Evolutionary conservation across 2,113 vertebrate species (phyloP), one percentile per base, ranked within the genome.

Genomic region (Brachionichthys hirsutus): DNA sequence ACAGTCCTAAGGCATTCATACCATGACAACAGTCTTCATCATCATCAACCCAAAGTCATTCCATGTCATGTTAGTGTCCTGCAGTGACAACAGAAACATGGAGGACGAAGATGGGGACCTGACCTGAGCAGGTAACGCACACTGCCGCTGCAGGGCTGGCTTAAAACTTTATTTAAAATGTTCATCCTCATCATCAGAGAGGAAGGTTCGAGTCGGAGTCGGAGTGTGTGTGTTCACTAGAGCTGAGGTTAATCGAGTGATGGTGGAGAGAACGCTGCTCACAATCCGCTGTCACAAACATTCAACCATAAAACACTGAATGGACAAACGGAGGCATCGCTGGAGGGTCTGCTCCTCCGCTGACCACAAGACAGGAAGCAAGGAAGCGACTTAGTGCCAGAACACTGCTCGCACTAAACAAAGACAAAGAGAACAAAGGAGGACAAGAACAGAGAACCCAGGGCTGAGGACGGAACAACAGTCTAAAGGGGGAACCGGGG

Each of bases 1-100:
- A 6, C 61, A 41, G 13, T 60, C 68, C 68, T 59, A 11, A 10
- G 62, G 65, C 64, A 5, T 19, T 0, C 19, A 65, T 67, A 45
- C 68, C 46, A 30, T 58, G 64, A 64, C 67, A 54, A 70, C 64
- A 9, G 38, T 70, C 47, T 52, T 65, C 65, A 70, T 53, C 70
- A 57, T 14, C 47, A 12, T 38, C 13, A 6, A 17, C 74, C 45
- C 1, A 42, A 65, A 62, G 62, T 72, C 1, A 2, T 19, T 18
- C 34, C 1, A 20, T 64, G 61, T 70, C 64, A 43, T 30, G 7
- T 19, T 51, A 4, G 4, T 2, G 8, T 46, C 67, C 68, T 11
- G 43, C 43, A 46, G 24, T 38, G 44, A 72, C 65, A 61, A 63
- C 64, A 73, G 5, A 9, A 18, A 50, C 11, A 10, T 13, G 9